Percentiles rank a stretch among this genome's conserved stretches.
These are phyloP conservation scores for Gryon sp. DNA, from an alignment of 1,140 invertebrate species.

Conservation along the genomic window DNA sequence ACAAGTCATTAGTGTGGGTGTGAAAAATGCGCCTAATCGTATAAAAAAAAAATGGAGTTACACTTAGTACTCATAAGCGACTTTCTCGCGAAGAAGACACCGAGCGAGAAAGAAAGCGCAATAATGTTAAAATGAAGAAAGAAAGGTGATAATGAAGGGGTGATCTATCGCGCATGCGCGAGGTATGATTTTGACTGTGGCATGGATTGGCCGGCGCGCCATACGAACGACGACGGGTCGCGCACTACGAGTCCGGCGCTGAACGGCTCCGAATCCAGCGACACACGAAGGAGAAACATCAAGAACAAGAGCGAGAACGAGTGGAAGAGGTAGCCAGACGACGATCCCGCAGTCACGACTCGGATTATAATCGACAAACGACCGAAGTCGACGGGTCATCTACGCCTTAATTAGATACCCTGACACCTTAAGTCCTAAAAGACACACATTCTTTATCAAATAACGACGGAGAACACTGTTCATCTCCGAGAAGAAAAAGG, in stretches of 20 bases:
- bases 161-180: slow-evolving; percentile 71
- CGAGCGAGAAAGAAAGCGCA: too few relatives aligned
- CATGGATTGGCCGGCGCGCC: slow-evolving; percentile 74
- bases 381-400: slow-evolving; percentile 36
- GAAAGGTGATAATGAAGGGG: background rate
- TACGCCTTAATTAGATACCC: too few relatives aligned
- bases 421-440: too few relatives aligned
- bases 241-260: slow-evolving; percentile 80
- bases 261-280: slow-evolving; percentile 77
- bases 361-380: slow-evolving; percentile 42
- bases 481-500: slow-evolving; percentile 35
- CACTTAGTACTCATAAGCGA: slow-evolving; percentile 29
- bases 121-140: too few relatives aligned
- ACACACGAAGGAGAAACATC: slow-evolving; percentile 44
- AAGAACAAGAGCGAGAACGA: too few relatives aligned
- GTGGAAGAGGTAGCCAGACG: too few relatives aligned
- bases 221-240: slow-evolving; percentile 79
- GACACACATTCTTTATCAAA: too few relatives aligned
- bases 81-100: slow-evolving; percentile 29
- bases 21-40: slow-evolving; percentile 33
- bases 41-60: slow-evolving; percentile 30
- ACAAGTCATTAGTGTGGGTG: slow-evolving; percentile 10
- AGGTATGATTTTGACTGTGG: slow-evolving; percentile 71
- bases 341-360: slow-evolving; percentile 15
- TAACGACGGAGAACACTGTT: slow-evolving; percentile 47